Evolutionary conservation across 2,888 invertebrate genomes (phyloP).

Genomic region (Amorpha juglandis): DNA sequence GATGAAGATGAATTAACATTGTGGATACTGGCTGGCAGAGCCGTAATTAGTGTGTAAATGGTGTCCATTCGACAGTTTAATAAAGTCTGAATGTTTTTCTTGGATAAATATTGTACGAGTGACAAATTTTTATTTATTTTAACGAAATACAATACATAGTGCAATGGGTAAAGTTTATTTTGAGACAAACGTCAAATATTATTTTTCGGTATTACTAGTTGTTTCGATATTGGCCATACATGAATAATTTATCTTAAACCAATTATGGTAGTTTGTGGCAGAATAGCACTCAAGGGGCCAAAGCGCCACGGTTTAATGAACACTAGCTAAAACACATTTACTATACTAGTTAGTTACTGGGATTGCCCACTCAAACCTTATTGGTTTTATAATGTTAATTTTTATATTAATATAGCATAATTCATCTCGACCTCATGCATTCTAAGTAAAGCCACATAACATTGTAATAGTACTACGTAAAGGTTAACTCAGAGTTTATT

Average conservation of each 20-base stretch:
- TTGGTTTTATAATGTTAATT: constrained; percentile 45
- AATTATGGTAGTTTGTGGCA: no score
- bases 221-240: no score
- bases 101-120: background rate
- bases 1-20: constrained; percentile 33
- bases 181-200: no score
- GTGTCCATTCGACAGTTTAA: background rate
- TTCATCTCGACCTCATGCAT: constrained; percentile 22
- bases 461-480: background rate
- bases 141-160: background rate
- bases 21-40: background rate
- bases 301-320: no score
- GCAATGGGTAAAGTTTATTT: no score
- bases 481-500: constrained; percentile 26
- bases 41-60: constrained; percentile 2
- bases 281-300: no score
- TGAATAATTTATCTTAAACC: no score
- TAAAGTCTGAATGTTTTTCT: background rate
- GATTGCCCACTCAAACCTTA: constrained; percentile 40
- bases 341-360: background rate
- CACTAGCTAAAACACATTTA: no score
- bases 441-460: constrained; percentile 3
- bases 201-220: no score
- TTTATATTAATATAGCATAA: background rate
- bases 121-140: no score